A percentile compares a stretch with the other conserved stretches of the same genome.
These are phyloP conservation scores for Chironex yamaguchii DNA, from an alignment of 30 jellyfish, hydroid and myxozoan species.

Conservation along the genomic window DNA sequence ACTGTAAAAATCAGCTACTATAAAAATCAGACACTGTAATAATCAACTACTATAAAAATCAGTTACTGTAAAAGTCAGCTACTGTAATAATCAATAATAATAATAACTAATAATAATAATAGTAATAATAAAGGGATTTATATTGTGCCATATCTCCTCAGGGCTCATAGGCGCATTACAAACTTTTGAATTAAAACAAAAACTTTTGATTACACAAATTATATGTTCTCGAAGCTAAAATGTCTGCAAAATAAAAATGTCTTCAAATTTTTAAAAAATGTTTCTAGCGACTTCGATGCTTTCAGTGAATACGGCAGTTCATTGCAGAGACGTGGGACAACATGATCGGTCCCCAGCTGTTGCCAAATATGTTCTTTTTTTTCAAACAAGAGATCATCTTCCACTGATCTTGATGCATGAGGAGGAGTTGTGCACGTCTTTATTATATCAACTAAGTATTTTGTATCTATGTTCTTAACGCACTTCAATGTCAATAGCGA, in stretches of 20 bases:
- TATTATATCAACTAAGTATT: neutral
- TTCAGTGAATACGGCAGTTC: neutral
- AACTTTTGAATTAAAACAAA: too few relatives aligned
- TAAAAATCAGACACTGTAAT: too few relatives aligned
- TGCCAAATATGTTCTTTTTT: slow-evolving; percentile 2
- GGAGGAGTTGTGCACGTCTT: neutral
- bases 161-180: slow-evolving; percentile 48
- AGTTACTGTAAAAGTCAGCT: too few relatives aligned
- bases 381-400: slow-evolving; percentile 7
- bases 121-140: slow-evolving; percentile 22
- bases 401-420: neutral
- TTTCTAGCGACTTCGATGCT: slow-evolving; percentile 12
- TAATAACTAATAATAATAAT: too few relatives aligned
- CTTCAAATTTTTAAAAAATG: slow-evolving; percentile 12
- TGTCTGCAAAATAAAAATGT: neutral
- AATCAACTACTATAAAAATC: too few relatives aligned
- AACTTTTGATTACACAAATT: too few relatives aligned
- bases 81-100: too few relatives aligned
- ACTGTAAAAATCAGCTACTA: too few relatives aligned
- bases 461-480: slow-evolving; percentile 3
- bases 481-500: neutral
- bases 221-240: too few relatives aligned
- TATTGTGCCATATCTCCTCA: slow-evolving; percentile 26
- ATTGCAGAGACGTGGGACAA: slow-evolving; percentile 4
- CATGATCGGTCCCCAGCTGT: slow-evolving; percentile 19